Evolutionary conservation across 2,113 vertebrate genomes (phyloP), one percentile per base, ranked within the genome.

Genomic region (Pelmatolapia mariae): DNA sequence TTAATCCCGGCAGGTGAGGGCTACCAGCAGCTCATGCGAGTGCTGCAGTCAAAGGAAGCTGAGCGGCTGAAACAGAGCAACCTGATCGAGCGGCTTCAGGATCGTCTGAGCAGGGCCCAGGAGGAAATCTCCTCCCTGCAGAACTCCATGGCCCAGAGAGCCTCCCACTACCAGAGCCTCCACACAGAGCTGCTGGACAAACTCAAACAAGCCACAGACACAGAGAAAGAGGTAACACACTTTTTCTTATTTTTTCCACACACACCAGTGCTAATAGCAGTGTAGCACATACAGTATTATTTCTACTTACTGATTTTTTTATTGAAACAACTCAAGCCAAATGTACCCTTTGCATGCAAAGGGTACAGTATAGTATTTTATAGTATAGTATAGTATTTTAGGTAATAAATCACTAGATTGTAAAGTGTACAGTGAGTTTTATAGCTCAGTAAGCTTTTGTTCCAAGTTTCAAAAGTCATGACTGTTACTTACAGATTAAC

Each of bases 111-210:
- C 33, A 93, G 96, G 94, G 96, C 96, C 80, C 96, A 98, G 94
- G 95, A 97, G 80, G 97, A 98, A 93, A 97, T 97, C 85, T 97
- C 96, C 38, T 94, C 96, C 59, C 96, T 99, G 93, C 97, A 97
- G 94, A 95, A 89, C 94, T 96, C 96, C 90, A 98, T 99, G 97
- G 95, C 96, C 24, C 98, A 98, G 93, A 97, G 97, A 94, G 96
- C 97, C 80, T 97, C 95, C 79, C 98, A 99, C 86, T 98, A 98
- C 95, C 97, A 98, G 89, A 94, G 92, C 87, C 97, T 99, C 91
- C 98, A 99, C 94, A 96, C 97, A 15, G 98, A 99, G 79, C 95
- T 99, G 4, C 71, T 98, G 93, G 97, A 97, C 89, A 98, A 97
- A 94, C 97, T 95, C 93, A 96, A 96, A 87, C 97, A 96, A 87